phyloP scores from a whole-genome alignment of 2,797 vertebrate species.

The Cottoperca gobio region DNA sequence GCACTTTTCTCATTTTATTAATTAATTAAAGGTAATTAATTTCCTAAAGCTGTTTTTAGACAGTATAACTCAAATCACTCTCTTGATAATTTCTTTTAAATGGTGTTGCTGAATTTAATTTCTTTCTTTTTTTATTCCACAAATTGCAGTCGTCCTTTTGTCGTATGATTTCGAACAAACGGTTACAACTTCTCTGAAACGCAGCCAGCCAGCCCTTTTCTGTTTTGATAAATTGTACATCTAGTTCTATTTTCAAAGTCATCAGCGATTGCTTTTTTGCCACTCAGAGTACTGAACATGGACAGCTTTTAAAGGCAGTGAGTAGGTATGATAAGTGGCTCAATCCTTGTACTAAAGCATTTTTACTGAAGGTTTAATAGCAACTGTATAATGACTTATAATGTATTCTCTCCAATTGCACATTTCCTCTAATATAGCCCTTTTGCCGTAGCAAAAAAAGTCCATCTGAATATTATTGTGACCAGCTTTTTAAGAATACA shows the following conservation, averaged over 20 bases:
- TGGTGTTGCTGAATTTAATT: constrained; percentile 31
- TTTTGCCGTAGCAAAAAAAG: constrained; percentile 73
- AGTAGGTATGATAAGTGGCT: constrained; percentile 88
- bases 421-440: constrained; percentile 83
- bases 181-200: constrained; percentile 74
- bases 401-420: constrained; percentile 88
- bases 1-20: constrained; percentile 12
- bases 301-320: constrained; percentile 88
- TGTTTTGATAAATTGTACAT: constrained; percentile 85
- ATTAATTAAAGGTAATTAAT: no score
- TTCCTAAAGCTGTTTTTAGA: constrained; percentile 9
- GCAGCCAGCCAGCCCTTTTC: constrained; percentile 75
- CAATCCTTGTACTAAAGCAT: constrained; percentile 86
- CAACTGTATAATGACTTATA: constrained; percentile 88
- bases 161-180: constrained; percentile 77
- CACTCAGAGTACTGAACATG: constrained; percentile 84
- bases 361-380: constrained; percentile 89
- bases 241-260: constrained; percentile 86
- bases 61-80: constrained; percentile 27
- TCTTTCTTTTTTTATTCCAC: constrained; percentile 37
- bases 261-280: constrained; percentile 84
- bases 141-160: constrained; percentile 70
- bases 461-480: constrained; percentile 85
- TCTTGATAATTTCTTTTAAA: constrained; percentile 42
- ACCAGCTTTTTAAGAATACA: constrained; percentile 83